Base-by-base conservation (phyloP, 2,113 vertebrate species). In the Struthio camelus region DNA sequence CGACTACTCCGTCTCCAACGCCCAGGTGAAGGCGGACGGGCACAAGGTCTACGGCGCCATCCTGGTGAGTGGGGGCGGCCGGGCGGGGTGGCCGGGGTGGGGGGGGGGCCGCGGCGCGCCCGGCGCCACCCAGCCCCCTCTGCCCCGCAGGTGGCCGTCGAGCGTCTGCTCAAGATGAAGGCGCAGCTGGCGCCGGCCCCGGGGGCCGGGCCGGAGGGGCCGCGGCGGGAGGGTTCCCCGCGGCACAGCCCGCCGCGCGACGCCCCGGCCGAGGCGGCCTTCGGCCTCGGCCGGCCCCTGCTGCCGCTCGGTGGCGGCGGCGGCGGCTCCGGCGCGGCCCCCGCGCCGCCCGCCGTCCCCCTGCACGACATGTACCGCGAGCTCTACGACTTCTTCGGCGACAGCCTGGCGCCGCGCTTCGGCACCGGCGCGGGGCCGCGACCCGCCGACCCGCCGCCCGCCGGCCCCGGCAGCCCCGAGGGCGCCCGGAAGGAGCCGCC, bases 21-120 rank as follows among this genome's bases (percentile, higher is more conserved):
- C 99, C 4, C 99, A 99, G 95, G 99, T 99, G 73, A 99, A 99
- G 90, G 99, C 99, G 1, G 99, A 99, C 1, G 99, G 99, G 11
- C 99, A 99, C 96, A 99, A 99, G 54, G 99, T 99, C 44, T 99
- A 99, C 2, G 99, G 99, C 44, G 99, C 99, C 94, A 99, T 99
- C 80, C 94, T 99, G 98, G 99, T 99, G 91, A 97, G 98, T 96
- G 12, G 20, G 11, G 10, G 53, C 1, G 10, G 53, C 1, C 13
- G 7, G n/a, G 27, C 12, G 23, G 32, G 20, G 15, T 13, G 6
- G 19, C 25, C 34, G 14, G 10, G 50, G 32, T 6, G 24, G 22
- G 38, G 56, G 44, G 4, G 7, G 61, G 28, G 20, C 5, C 10
- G 14, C 1, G 2, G 30, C 19, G 2, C 6, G 22, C 11, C 56